Evolutionary conservation across 64 coral and sea anemone species (phyloP), one percentile per base, ranked within the genome.

Genomic region (Dendronephthya gigantea): DNA sequence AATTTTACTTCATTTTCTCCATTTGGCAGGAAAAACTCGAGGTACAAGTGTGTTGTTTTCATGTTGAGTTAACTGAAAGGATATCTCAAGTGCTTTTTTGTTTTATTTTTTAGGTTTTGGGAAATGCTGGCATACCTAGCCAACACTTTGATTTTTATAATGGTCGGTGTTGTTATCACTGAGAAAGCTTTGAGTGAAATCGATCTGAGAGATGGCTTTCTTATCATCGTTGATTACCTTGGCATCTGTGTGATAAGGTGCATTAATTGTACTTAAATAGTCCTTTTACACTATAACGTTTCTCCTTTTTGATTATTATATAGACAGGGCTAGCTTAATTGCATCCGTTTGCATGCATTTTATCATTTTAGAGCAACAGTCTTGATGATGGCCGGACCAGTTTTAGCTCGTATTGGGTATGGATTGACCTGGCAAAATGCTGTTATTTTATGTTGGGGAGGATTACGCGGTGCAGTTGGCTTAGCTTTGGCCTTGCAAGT

Each of bases 191-290:
- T 97, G 5, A 89, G 83, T n/a, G 90, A 85, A 84, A 84, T 97
- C 34, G 87, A 97, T 75, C 10, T 65, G 16, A 82, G 90, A 32
- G 94, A 97, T 91, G 68, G 88, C 1, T 97, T 97, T 87, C 85
- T 97, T 30, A 88, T 97, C 30, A 89, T 97, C 25, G 94, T 97
- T 22, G 94, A 91, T 58, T 97, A 97, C 47, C 75, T 97, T 38
- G 94, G 94, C n/a, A 89, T 97, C 33, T 88, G 88, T 28, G 94
- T 97, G 31, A 97, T 97, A 69, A 91, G 94, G 94, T 97, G 69
- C 4, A 69, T 9, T 40, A 32, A n/a, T n/a, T n/a, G n/a, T n/a
- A n/a, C n/a, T n/a, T n/a, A n/a, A n/a, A n/a, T n/a, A n/a, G n/a
- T n/a, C n/a, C n/a, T n/a, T n/a, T n/a, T n/a, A n/a, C n/a, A n/a